phyloP scores from a whole-genome alignment of 2,888 invertebrate species.

The Desoria tigrina region DNA sequence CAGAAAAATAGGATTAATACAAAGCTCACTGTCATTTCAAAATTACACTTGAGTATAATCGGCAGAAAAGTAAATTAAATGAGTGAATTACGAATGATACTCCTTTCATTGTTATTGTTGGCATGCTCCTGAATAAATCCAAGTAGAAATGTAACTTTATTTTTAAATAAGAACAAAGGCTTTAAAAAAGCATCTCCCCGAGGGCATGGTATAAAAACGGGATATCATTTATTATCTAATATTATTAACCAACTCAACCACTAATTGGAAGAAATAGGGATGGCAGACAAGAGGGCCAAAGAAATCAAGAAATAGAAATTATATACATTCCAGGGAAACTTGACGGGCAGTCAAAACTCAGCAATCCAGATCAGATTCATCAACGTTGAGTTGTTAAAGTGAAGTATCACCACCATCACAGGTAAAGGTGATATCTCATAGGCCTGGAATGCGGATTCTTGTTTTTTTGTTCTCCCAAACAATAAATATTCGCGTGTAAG shows the following conservation, averaged over 20 bases:
- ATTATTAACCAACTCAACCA: not conserved
- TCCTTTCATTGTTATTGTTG: no score
- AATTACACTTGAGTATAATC: no score
- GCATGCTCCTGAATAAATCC: no score
- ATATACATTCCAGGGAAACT: slow-evolving; percentile 2
- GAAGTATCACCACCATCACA: not conserved
- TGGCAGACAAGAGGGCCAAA: not conserved
- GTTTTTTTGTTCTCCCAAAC: slow-evolving; percentile 7
- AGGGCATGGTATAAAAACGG: no score
- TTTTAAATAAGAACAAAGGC: no score
- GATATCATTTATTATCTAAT: not conserved
- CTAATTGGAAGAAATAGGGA: not conserved
- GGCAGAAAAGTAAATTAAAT: no score
- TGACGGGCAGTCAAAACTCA: not conserved
- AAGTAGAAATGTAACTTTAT: no score
- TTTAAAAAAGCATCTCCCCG: no score
- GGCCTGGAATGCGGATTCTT: slow-evolving; percentile 24
- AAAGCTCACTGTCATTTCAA: no score
- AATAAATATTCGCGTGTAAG: slow-evolving; percentile 25
- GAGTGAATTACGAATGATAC: no score
- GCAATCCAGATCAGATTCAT: slow-evolving; percentile 9
- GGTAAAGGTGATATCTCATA: slow-evolving; percentile 15
- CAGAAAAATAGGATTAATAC: no score
- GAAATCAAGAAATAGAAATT: slow-evolving; percentile 7
- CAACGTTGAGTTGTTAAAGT: slow-evolving; percentile 16